phyloP scores from a whole-genome alignment of 2,113 vertebrate species.

The Eupsittula cactorum region DNA sequence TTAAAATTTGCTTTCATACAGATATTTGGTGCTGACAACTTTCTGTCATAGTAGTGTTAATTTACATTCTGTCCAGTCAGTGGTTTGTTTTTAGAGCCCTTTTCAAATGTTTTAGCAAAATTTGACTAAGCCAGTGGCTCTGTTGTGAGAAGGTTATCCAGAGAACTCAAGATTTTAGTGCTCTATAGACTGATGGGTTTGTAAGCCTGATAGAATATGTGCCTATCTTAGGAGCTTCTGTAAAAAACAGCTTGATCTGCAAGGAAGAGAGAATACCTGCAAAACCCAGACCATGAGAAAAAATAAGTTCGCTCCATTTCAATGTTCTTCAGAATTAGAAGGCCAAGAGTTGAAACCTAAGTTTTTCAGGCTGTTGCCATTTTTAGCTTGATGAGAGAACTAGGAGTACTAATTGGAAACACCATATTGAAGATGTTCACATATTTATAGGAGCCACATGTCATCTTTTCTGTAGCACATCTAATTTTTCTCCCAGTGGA shows the following conservation, averaged over 20 bases:
- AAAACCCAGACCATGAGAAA: background rate
- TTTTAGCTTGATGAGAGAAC: background rate
- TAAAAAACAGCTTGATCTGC: background rate
- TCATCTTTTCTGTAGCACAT: accelerated
- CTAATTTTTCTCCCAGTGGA: background rate
- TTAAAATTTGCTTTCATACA: background rate
- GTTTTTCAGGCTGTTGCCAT: background rate
- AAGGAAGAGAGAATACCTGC: background rate
- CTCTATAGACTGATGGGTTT: background rate
- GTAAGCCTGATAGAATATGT: background rate
- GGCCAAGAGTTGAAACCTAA: background rate
- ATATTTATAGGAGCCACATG: background rate
- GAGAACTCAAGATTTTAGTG: background rate
- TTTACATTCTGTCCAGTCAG: background rate
- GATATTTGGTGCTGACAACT: background rate
- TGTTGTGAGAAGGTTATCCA: background rate
- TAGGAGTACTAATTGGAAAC: background rate
- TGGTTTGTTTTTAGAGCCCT: background rate
- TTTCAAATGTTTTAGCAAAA: background rate
- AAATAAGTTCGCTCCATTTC: background rate
- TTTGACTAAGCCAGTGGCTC: background rate
- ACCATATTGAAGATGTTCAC: background rate
- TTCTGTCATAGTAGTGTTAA: background rate
- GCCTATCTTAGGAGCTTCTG: background rate
- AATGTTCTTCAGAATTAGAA: background rate